Percentiles rank a stretch among this genome's conserved stretches.
Conservation (phyloP, 2,113 vertebrate genomes). For the Romanogobio albipinnatus region DNA sequence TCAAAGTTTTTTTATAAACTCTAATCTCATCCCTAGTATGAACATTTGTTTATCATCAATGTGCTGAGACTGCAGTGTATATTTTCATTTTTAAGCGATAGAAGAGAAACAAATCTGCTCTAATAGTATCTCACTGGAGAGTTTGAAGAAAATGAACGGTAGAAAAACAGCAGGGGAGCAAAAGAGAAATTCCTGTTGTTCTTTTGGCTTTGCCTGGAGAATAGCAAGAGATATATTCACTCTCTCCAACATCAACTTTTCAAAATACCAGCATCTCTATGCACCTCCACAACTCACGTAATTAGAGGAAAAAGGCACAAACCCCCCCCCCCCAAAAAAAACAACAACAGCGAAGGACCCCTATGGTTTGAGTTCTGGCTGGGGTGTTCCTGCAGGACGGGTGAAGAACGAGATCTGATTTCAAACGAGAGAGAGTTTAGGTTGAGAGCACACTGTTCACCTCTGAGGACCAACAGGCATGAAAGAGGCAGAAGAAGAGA, state of each 20-base stretch:
- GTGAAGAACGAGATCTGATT: conserved; percentile 3
- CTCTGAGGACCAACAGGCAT: conserved; percentile 20
- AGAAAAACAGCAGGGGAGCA: neutral
- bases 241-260: neutral
- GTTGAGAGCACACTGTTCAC: conserved; percentile 2
- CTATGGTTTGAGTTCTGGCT: conserved; percentile 27
- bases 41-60: neutral
- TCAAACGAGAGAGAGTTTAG: conserved; percentile 25
- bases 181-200: neutral
- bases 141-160: neutral
- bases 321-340: too few species aligned
- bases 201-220: neutral
- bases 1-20: neutral
- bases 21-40: neutral
- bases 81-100: neutral
- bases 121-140: neutral
- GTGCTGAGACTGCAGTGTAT: neutral
- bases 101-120: neutral
- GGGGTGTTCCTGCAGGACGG: conserved; percentile 13
- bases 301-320: neutral
- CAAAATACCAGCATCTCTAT: neutral
- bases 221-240: neutral
- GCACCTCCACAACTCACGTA: neutral
- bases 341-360: neutral
- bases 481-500: conserved; percentile 8